phyloP scores from a whole-genome alignment of 2,113 vertebrate genomes.

The Cebidichthys violaceus region DNA sequence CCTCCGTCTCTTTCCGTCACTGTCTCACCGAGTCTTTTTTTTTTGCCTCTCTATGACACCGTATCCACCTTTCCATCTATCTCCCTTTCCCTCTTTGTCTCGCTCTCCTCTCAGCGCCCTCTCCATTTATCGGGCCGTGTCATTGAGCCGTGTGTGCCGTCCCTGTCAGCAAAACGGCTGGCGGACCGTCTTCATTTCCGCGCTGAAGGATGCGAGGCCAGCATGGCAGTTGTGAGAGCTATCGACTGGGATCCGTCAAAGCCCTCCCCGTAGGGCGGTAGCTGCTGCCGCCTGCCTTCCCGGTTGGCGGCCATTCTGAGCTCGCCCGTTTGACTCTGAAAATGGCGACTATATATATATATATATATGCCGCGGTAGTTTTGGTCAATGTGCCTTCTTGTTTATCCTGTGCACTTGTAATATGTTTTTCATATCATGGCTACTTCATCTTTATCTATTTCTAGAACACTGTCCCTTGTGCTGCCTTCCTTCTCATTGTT shows the following conservation, averaged over 20 bases:
- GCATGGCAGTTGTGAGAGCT: conserved; percentile 73
- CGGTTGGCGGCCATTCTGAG: conserved; percentile 52
- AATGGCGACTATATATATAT: conserved; percentile 56
- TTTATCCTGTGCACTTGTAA: conserved; percentile 28
- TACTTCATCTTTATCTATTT: conserved; percentile 31
- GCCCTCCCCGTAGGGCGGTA: conserved; percentile 63
- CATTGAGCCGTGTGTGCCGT: conserved; percentile 72
- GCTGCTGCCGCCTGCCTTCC: conserved; percentile 43
- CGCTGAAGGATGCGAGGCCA: conserved; percentile 74
- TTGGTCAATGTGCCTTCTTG: not conserved
- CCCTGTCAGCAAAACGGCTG: conserved; percentile 74
- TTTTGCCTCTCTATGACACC: conserved; percentile 46
- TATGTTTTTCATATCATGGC: not conserved
- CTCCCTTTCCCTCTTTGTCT: conserved; percentile 49
- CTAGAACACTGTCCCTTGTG: conserved; percentile 5
- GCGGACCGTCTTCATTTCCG: conserved; percentile 77
- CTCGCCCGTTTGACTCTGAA: conserved; percentile 37
- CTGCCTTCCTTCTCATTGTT: conserved; percentile 6
- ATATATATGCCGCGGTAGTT: conserved; percentile 2
- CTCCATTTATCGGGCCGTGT: conserved; percentile 72
- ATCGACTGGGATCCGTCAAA: conserved; percentile 78
- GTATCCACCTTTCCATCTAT: conserved; percentile 61
- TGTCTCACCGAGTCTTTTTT: conserved; percentile 25
- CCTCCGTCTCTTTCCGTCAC: conserved; percentile 47
- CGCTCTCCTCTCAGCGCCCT: conserved; percentile 50